Percentiles rank a stretch among this genome's conserved stretches.
phyloP scores from a whole-genome alignment of 2,888 invertebrate genomes.

The Chrysopilus asiliformis region DNA sequence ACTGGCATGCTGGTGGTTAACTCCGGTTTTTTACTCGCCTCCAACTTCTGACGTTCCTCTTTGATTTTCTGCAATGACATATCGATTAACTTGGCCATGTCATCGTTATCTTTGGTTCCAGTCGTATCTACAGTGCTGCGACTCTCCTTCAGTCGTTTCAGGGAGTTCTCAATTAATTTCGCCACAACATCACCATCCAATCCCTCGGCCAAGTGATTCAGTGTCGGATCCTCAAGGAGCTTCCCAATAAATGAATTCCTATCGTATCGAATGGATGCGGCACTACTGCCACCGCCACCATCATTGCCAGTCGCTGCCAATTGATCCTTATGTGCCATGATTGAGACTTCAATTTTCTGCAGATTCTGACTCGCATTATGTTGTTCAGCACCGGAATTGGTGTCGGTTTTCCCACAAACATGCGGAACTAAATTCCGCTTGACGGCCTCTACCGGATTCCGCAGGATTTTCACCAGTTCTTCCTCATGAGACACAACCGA shows the following conservation, averaged over 20 bases:
- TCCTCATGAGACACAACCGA: conserved; percentile 28
- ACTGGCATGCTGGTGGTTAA: conserved; percentile 4
- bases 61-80: conserved; percentile 32
- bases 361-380: background rate
- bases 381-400: background rate
- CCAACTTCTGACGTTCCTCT: conserved; percentile 27
- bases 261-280: conserved; percentile 20
- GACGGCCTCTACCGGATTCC: conserved; percentile 65
- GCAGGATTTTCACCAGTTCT: conserved; percentile 44
- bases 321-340: background rate
- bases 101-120: conserved; percentile 36
- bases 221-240: conserved; percentile 49
- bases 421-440: conserved; percentile 61
- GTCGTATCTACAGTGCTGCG: conserved; percentile 29
- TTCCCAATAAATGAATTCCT: conserved; percentile 41
- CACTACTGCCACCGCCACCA: background rate
- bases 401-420: conserved; percentile 52
- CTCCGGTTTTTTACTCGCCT: conserved; percentile 7
- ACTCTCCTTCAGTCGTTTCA: conserved; percentile 42
- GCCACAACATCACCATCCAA: conserved; percentile 47
- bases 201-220: conserved; percentile 48
- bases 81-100: conserved; percentile 35
- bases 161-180: conserved; percentile 52
- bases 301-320: background rate
- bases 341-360: too few relatives aligned